Percentiles rank a stretch among this genome's conserved stretches.
These are phyloP conservation scores for Pantherophis guttatus DNA, from an alignment of 2,113 vertebrate species.

Conservation along the genomic window DNA sequence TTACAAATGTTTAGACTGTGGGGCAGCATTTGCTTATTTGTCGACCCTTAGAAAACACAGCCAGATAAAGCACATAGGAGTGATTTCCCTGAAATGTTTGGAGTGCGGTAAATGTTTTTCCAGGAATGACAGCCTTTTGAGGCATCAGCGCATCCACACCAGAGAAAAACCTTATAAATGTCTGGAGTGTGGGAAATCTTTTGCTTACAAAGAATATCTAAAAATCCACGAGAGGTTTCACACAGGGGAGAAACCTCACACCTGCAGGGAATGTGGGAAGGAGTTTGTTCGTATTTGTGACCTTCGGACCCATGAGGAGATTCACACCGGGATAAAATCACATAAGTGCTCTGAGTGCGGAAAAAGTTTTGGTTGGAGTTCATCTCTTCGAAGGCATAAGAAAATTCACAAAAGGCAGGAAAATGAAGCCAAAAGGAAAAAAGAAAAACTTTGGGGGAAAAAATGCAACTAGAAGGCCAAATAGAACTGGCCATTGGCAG, in stretches of 20 bases:
- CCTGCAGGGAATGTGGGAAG: neutral
- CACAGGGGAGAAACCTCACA: neutral
- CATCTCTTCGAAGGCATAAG: neutral
- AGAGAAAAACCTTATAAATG: neutral
- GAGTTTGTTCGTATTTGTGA: neutral
- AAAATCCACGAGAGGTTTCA: neutral
- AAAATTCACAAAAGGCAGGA: neutral
- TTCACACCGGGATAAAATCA: neutral
- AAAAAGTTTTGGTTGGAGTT: neutral
- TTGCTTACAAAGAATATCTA: accelerated
- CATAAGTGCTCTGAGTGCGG: neutral
- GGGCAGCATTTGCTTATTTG: neutral
- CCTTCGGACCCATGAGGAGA: neutral
- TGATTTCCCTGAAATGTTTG: neutral
- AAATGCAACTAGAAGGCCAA: no score
- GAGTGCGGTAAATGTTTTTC: neutral
- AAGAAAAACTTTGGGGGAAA: neutral
- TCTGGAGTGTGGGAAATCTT: neutral
- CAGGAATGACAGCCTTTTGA: neutral
- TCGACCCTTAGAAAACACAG: neutral
- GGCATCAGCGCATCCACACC: neutral
- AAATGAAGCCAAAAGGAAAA: neutral
- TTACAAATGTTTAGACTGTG: neutral
- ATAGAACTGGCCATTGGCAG: no score
- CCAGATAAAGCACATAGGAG: neutral